These are phyloP conservation scores for Phycodurus eques DNA, from an alignment of 2,113 vertebrate species.

Conservation along the genomic window DNA sequence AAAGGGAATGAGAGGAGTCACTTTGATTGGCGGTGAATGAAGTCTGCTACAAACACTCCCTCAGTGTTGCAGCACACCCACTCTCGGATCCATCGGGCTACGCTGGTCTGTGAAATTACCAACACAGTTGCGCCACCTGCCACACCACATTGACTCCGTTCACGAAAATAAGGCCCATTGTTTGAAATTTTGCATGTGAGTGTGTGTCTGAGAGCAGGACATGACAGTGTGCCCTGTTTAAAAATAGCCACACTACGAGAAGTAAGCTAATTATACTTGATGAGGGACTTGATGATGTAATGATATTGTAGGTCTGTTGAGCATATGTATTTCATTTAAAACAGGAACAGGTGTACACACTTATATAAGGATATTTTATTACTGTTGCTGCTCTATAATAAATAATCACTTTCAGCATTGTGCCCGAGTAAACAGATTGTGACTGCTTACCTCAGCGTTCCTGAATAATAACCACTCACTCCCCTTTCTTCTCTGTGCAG, in stretches of 20 bases:
- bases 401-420: slow-evolving; percentile 9
- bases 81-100: too few relatives aligned
- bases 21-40: too few relatives aligned
- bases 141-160: too few relatives aligned
- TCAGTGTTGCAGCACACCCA: too few relatives aligned
- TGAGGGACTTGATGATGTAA: slow-evolving; percentile 32
- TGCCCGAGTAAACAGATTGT: slow-evolving; percentile 29
- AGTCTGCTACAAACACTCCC: too few relatives aligned
- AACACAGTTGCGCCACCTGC: too few relatives aligned
- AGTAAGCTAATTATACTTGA: slow-evolving; percentile 27
- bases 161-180: too few relatives aligned
- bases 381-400: slow-evolving; percentile 17
- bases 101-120: too few relatives aligned
- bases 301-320: slow-evolving; percentile 12
- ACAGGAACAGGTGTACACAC: slow-evolving; percentile 16
- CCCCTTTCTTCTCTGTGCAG: slow-evolving; percentile 61
- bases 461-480: slow-evolving; percentile 19
- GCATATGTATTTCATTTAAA: slow-evolving; percentile 3
- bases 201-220: slow-evolving; percentile 1
- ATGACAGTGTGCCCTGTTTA: background rate
- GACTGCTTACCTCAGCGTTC: slow-evolving; percentile 15
- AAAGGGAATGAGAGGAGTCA: too few relatives aligned
- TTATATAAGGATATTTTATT: slow-evolving; percentile 14
- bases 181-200: background rate
- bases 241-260: slow-evolving; percentile 9